A percentile compares a stretch with the other conserved stretches of the same genome.
phyloP scores from a whole-genome alignment of 2,888 invertebrate genomes.

The Lomographa bimaculata region DNA sequence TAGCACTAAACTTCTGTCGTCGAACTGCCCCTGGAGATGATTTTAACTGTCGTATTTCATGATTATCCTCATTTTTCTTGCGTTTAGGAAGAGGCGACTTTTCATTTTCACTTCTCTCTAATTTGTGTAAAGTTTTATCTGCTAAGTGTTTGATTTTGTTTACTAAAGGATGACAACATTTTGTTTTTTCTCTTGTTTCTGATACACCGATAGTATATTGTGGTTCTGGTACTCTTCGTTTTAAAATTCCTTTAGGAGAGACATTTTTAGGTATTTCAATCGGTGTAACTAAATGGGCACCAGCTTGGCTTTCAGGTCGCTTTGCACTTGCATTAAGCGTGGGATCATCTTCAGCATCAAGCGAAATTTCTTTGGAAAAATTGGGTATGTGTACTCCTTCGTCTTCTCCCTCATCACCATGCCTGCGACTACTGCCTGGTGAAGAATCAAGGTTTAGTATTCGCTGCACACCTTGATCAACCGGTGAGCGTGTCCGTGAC shows the following conservation, averaged over 20 bases:
- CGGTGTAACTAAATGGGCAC: conserved; percentile 54
- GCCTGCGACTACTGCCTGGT: conserved; percentile 76
- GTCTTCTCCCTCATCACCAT: conserved; percentile 73
- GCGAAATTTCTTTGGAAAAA: conserved; percentile 75
- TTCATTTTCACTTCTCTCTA: conserved; percentile 72
- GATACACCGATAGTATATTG: conserved; percentile 66
- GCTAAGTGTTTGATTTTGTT: conserved; percentile 86
- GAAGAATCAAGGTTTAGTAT: conserved; percentile 77
- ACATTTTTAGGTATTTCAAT: conserved; percentile 66
- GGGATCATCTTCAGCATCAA: conserved; percentile 75
- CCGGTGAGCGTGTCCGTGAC: conserved; percentile 73
- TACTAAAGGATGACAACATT: conserved; percentile 85
- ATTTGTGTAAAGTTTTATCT: conserved; percentile 82
- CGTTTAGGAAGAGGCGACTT: conserved; percentile 67
- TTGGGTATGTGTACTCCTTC: conserved; percentile 76
- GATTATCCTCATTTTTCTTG: conserved; percentile 79
- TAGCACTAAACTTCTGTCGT: conserved; percentile 77
- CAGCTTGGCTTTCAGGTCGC: conserved; percentile 58
- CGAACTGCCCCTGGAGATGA: conserved; percentile 85
- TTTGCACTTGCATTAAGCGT: conserved; percentile 48
- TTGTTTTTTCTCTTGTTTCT: conserved; percentile 76
- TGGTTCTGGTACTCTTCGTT: conserved; percentile 73
- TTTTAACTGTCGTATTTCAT: conserved; percentile 84
- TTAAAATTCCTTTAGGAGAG: conserved; percentile 81
- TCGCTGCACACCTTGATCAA: conserved; percentile 61